Evolutionary conservation across 2,888 invertebrate species (phyloP), one percentile per base, ranked within the genome.

Genomic region (Lamproptera curius): DNA sequence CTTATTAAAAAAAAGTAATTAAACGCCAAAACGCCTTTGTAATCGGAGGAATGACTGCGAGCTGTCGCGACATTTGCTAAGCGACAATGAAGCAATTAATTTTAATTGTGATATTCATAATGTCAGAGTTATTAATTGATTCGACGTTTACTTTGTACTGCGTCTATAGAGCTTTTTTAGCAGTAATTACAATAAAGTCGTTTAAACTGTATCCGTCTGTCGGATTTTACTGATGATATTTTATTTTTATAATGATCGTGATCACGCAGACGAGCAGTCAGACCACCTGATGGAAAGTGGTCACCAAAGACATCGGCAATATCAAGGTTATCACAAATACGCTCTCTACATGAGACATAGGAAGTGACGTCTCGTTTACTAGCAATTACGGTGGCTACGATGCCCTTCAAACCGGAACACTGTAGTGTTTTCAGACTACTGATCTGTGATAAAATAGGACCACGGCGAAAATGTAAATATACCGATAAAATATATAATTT

Each of bases 91-190:
- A 11, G 28, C 35, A 35, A 43, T 59, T 58, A 53, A 53, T 56
- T 52, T 52, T 56, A 57, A 57, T 54, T 56, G 50, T 39, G 50
- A 54, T 50, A 53, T 52, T n/a, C n/a, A n/a, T n/a, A n/a, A n/a
- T 51, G 51, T 53, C 36, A 23, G 39, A 38, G 17, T 16, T 37
- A 2, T n/a, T n/a, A 28, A 15, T 17, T 15, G 15, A 13, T 1
- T 23, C 31, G 28, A 23, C 34, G 10, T 35, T 23, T 14, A 13
- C 17, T 26, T 17, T 13, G 33, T 33, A 17, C 6, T 6, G 20
- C 20, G 20, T 28, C n/a, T 5, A 28, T 9, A 28, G 13, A 11
- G n/a, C 13, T n/a, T 31, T 6, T 2, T 28, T 10, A 5, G 11
- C 13, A 11, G n/a, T 11, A 3, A 2, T 10, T 9, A 10, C 10